Base-by-base conservation (phyloP, 1,140 invertebrate species). In the Diprion similis region DNA sequence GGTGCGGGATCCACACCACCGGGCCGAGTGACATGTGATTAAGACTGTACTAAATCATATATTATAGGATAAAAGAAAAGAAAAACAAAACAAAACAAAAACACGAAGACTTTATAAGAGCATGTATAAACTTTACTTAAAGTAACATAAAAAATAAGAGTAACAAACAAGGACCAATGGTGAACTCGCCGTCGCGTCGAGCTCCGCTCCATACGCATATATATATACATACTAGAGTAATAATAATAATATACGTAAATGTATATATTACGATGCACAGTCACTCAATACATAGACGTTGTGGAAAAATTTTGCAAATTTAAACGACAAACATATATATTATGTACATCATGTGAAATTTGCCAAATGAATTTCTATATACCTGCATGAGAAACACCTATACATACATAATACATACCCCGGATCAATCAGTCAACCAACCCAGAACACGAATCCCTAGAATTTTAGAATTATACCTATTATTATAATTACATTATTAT, bases 401-500 rank as follows among this genome's bases (percentile, higher is more conserved):
- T n/a, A 37, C 24, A 37, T 37, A 37, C 24, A 37, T 37, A 37
- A 37, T 37, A 37, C 24, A 37, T 37, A 1, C 24, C 24, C 24
- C 24, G 24, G 24, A 37, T 37, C 24, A 37, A 37, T 37, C 24
- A 37, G 24, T 37, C 24, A 37, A 37, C 24, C 24, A 37, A 37
- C 24, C 24, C 24, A 37, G 24, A 37, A 37, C 24, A 37, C 7
- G 79, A 83, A 84, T 84, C 80, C 78, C 78, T 84, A 85, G 82
- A 84, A 77, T 59, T 81, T 77, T 83, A 84, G 80, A 75, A 82
- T 83, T 78, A 83, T 77, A 81, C 82, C 80, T 80, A 84, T 82
- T 81, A 77, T 75, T 73, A 66, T 19, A 68, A 72, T 74, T 72
- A 74, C 71, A 66, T 68, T 15, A 72, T 72, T 72, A 74, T 74